Evolutionary conservation across 2,797 vertebrate genomes (phyloP), one percentile per base, ranked within the genome.

Genomic region (Pipistrellus pygmaeus): DNA sequence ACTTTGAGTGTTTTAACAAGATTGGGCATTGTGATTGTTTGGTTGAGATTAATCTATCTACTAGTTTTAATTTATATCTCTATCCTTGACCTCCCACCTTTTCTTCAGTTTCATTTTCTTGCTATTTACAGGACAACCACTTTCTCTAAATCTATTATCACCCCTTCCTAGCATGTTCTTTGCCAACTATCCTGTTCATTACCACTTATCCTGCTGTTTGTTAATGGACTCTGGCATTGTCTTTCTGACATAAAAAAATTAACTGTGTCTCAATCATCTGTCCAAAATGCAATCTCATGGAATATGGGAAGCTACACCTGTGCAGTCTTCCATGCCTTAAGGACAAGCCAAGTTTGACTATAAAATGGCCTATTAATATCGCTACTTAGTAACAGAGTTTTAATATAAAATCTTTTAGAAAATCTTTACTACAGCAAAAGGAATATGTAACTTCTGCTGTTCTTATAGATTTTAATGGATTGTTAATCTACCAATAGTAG

Each of bases 391-490:
- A 98, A 95, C 41, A 46, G 88, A 96, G 96, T 96, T 98, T 97
- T 98, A 97, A 98, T 93, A 96, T 90, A 96, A 98, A 98, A 98
- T 97, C 97, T 97, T 98, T 98, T 12, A 14, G 66, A 95, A 96
- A 97, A 97, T 96, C 93, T 96, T 97, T 97, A 97, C 84, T 64
- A 90, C 32, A 84, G 97, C 85, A 86, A 96, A 97, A 97, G 89
- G 86, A 98, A 93, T 89, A 96, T 84, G 96, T 96, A 98, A 94
- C 88, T 96, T 98, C 84, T 73, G 60, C 88, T 96, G 85, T 84
- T 97, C 95, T 92, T 97, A 98, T 96, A 91, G 96, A 97, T 98
- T 97, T 97, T 98, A 98, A 98, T 97, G 98, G 98, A 98, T 98
- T 98, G 98, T 98, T 98, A 98, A 98, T 98, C 97, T 97, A 95